Evolutionary conservation across 2,888 invertebrate genomes (phyloP), one percentile per base, ranked within the genome.

Genomic region (Euplexia lucipara): DNA sequence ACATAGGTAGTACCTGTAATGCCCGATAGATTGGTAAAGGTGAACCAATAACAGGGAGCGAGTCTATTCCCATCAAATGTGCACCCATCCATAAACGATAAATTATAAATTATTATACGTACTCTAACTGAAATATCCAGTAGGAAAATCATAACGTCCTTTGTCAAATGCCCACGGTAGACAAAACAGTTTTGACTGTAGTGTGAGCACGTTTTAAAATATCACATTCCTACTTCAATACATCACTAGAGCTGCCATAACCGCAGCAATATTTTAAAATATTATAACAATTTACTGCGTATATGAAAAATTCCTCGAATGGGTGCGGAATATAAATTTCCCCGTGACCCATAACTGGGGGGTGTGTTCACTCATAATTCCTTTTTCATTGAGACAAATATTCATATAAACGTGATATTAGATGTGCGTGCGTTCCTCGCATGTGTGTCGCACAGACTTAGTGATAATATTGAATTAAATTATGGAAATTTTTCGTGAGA

Each of bases 351-450:
- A 84, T 84, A 86, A 87, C 82, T 65, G 82, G 86, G 90, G 90
- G 88, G 77, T 88, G 88, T 88, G 87, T 86, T 84, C 82, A 73
- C 84, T 88, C 91, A 88, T 94, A 94, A 94, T 93, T 92, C 90
- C 89, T 85, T 92, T 94, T 94, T 92, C 92, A 93, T 94, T 94
- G 94, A 94, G 93, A 94, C 94, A 93, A 95, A 95, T 94, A 93
- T 92, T 90, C 92, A 90, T 92, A 92, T 90, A 90, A 91, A 72
- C 64, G 75, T 88, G 83, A 85, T 90, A 89, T 90, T 89, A 90
- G 83, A 82, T 75, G 82, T 78, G 86, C 83, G 91, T 90, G 91
- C 90, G 88, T 91, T 89, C 86, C 72, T 79, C 66, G 87, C 83
- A 85, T 88, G 82, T 84, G 86, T 86, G 85, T 86, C 88, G 85